phyloP scores from a whole-genome alignment of 2,888 invertebrate species.

The Lithodes maja region DNA sequence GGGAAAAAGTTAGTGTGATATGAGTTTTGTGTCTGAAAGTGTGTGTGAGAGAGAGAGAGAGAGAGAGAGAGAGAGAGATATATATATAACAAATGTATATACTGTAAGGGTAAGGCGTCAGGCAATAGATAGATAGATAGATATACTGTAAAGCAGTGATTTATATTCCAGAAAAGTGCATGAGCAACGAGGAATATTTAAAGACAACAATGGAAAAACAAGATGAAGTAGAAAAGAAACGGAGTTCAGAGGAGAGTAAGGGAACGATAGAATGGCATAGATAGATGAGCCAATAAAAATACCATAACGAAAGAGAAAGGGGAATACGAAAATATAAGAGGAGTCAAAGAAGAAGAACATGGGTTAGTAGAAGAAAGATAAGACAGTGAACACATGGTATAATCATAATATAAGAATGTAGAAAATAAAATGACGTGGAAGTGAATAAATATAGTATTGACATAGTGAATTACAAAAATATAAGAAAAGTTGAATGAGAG shows the following conservation, averaged over 20 bases:
- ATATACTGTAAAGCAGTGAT: background rate
- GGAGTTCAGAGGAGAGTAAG: background rate
- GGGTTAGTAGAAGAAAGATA: background rate
- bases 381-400: too few species aligned
- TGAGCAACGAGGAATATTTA: too few species aligned
- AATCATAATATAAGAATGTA: background rate
- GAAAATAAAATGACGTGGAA: background rate
- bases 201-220: background rate
- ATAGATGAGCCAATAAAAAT: background rate
- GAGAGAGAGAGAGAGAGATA: slow-evolving; percentile 6
- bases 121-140: background rate
- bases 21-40: background rate
- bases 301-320: too few species aligned
- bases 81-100: background rate
- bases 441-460: background rate
- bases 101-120: too few species aligned
- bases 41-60: background rate
- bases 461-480: background rate
- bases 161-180: too few species aligned
- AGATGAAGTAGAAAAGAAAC: background rate
- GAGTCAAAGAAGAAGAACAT: background rate
- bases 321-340: background rate
- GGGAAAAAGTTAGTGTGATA: background rate
- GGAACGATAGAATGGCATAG: too few species aligned
- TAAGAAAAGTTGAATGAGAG: background rate